Evolutionary conservation across 1,140 invertebrate species (phyloP), one percentile per base, ranked within the genome.

Genomic region (Drosophila dunni): DNA sequence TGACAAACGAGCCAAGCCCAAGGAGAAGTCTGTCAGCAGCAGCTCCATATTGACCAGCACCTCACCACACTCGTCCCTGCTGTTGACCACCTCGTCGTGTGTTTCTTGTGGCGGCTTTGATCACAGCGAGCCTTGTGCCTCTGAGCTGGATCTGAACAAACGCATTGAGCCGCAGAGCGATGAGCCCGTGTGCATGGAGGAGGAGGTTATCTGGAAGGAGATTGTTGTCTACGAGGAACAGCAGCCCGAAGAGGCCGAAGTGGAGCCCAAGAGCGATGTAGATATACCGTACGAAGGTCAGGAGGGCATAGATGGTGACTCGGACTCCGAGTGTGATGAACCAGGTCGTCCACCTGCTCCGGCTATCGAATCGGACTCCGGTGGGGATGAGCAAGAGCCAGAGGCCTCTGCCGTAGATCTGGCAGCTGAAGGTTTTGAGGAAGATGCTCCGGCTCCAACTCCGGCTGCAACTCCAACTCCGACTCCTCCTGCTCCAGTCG

Each of bases 171-270:
- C 75, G 1, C 76, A 81, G 17, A 72, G 62, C 11, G 64, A 57
- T 38, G 84, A 89, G 38, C 56, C 65, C 3, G 63, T 89, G 3
- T 89, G 84, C 29, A 40, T 60, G 8, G 85, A 81, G 4, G 85
- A 89, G 36, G 85, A 89, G 75, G 79, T 90, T 5, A 58, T 89
- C 15, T 89, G 85, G 85, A 64, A 81, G 53, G 85, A 89, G 56
- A 74, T 89, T 7, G 46, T 90, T 9, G 81, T 89, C 8, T 89
- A 81, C 29, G 85, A 90, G 20, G 81, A 90, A 45, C 44, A 91
- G 69, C 91, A 92, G 83, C 92, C 93, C 71, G 91, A 79, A 72
- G 83, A 84, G 68, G 89, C 71, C 45, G 38, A 38, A 45, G 20
- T 20, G 3, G 73, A 66, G 13, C 65, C 62, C 2, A 44, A 69